Percentiles rank a stretch among this genome's conserved stretches.
Conservation (phyloP, 2,113 vertebrate genomes). For the Dipodomys merriami region DNA sequence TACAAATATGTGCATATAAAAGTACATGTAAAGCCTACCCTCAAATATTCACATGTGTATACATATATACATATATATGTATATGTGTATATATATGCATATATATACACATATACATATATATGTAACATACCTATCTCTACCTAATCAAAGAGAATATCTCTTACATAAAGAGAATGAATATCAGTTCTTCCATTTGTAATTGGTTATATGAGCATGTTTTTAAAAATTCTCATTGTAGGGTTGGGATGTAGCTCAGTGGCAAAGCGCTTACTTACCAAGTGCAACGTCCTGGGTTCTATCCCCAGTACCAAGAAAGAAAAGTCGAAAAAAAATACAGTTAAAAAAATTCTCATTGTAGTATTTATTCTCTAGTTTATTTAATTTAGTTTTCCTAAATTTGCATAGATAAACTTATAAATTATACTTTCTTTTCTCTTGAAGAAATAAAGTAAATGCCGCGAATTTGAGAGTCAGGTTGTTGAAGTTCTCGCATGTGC, state of each 20-base stretch:
- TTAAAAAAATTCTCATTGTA: neutral
- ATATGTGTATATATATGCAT: neutral
- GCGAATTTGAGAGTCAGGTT: neutral
- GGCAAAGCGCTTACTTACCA: too few species aligned
- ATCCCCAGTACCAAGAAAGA: too few species aligned
- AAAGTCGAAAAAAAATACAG: too few species aligned
- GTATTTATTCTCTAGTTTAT: neutral
- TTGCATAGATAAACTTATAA: neutral
- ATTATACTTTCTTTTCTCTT: neutral
- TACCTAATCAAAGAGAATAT: too few species aligned
- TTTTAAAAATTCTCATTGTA: neutral
- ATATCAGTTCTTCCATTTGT: neutral
- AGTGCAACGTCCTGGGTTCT: too few species aligned
- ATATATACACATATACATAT: neutral
- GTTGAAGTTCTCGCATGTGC: neutral
- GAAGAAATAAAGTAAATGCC: neutral
- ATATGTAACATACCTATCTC: neutral
- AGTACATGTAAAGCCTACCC: neutral
- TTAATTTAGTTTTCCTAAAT: neutral
- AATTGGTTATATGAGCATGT: neutral
- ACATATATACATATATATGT: neutral
- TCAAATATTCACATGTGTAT: neutral
- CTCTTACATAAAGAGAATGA: neutral
- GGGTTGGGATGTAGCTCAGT: too few species aligned
- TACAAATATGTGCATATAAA: neutral